These are phyloP conservation scores for Aix galericulata DNA, from an alignment of 2,113 vertebrate species.

Conservation along the genomic window DNA sequence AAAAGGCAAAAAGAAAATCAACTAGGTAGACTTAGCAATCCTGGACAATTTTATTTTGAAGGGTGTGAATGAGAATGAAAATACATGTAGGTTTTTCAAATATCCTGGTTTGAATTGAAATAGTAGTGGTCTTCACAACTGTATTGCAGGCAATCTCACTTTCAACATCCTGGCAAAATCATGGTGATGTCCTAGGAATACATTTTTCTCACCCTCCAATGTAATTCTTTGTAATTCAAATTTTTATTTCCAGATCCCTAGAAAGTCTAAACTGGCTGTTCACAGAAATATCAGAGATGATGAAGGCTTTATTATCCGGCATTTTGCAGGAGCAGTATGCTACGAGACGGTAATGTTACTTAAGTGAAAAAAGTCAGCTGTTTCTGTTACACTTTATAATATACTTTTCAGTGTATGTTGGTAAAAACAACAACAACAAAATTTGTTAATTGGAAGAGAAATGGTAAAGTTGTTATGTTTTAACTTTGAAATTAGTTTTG, in stretches of 20 bases:
- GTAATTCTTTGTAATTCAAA: neutral
- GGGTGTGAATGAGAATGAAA: neutral
- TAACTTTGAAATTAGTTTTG: neutral
- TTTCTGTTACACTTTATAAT: neutral
- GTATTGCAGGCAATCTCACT: neutral
- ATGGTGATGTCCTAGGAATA: neutral
- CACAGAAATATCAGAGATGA: conserved; percentile 97
- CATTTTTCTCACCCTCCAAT: neutral
- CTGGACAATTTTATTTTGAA: neutral
- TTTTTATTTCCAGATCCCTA: conserved; percentile 85
- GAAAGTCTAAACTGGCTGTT: conserved; percentile 94
- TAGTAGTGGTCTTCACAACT: neutral
- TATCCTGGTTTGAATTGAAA: neutral
- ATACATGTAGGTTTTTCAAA: neutral
- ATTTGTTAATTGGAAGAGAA: neutral
- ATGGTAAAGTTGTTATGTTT: neutral
- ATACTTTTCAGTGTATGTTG: neutral
- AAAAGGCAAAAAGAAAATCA: neutral
- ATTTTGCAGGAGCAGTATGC: conserved; percentile 98
- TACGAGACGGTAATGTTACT: conserved; percentile 91
- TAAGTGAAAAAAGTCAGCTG: neutral
- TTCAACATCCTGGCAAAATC: neutral
- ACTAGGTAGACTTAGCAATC: neutral
- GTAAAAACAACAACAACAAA: neutral
- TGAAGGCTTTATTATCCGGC: conserved; percentile 94